phyloP scores from a whole-genome alignment of 2,113 vertebrate species.

The Noturus placidus region DNA sequence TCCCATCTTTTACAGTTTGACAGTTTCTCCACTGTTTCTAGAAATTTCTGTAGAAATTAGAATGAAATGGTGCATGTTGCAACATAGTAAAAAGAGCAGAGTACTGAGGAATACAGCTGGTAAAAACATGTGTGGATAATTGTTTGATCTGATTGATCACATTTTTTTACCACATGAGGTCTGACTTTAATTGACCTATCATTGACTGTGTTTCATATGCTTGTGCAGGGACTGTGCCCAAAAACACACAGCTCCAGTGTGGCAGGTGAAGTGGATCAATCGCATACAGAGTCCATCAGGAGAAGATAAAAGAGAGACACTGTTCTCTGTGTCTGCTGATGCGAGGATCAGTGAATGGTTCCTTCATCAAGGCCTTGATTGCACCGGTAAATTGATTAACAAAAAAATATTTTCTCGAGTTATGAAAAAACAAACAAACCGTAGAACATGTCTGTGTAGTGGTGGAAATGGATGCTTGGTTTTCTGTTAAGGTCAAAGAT shows the following conservation, averaged over 20 bases:
- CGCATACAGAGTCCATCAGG: slow-evolving; percentile 66
- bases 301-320: slow-evolving; percentile 75
- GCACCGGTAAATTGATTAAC: slow-evolving; percentile 71
- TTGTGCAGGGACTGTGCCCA: slow-evolving; percentile 73
- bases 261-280: slow-evolving; percentile 85
- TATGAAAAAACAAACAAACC: not conserved
- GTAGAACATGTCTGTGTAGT: not conserved
- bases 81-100: not conserved
- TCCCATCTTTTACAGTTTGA: not conserved
- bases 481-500: not conserved
- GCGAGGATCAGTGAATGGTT: slow-evolving; percentile 83
- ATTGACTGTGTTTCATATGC: not conserved
- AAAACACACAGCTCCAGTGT: slow-evolving; percentile 80
- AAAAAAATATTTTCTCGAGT: not conserved
- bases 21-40: not conserved
- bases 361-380: slow-evolving; percentile 77
- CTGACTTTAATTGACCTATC: not conserved
- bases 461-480: not conserved
- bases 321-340: slow-evolving; percentile 83
- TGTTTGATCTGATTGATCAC: not conserved
- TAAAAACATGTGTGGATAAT: not conserved
- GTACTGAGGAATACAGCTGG: not conserved
- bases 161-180: not conserved
- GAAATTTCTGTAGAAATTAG: not conserved
- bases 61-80: not conserved